Percentiles rank a stretch among this genome's conserved stretches.
Conservation (phyloP, 2,888 invertebrate genomes). For the Athalia circularis region DNA sequence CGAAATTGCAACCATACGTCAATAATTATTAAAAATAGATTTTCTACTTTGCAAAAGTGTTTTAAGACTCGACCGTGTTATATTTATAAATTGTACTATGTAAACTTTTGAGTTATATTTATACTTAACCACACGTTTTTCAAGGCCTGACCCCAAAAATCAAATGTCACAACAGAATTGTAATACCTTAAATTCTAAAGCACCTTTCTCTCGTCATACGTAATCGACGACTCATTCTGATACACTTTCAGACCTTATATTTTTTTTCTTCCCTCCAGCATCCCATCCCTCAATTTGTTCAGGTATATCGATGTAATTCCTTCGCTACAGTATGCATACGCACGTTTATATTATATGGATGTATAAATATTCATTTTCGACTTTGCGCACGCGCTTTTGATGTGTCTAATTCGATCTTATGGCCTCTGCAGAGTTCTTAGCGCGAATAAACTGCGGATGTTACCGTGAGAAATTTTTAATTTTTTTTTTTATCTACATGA, state of each 20-base stretch:
- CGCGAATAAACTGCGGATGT: too few species aligned
- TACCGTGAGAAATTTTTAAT: too few species aligned
- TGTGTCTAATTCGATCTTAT: too few species aligned
- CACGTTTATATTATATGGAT: neutral
- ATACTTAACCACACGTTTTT: slow-evolving; percentile 10
- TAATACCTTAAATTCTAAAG: neutral
- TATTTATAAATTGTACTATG: neutral
- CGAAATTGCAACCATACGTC: neutral
- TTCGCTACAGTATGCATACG: neutral
- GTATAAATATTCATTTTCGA: neutral
- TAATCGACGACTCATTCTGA: too few species aligned
- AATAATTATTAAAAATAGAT: slow-evolving; percentile 20
- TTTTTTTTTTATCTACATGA: too few species aligned
- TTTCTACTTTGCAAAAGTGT: slow-evolving; percentile 20
- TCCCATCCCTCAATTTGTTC: too few species aligned
- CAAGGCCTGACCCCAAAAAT: neutral
- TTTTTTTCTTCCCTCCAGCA: too few species aligned
- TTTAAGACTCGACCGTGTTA: slow-evolving; percentile 7
- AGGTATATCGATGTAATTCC: too few species aligned
- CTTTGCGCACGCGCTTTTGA: too few species aligned
- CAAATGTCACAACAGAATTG: neutral
- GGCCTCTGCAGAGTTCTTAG: too few species aligned
- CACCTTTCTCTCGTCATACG: too few species aligned
- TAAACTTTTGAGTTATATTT: slow-evolving; percentile 9
- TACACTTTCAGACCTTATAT: too few species aligned